phyloP scores from a whole-genome alignment of 2,888 invertebrate species.

The Dynastes grantii region DNA sequence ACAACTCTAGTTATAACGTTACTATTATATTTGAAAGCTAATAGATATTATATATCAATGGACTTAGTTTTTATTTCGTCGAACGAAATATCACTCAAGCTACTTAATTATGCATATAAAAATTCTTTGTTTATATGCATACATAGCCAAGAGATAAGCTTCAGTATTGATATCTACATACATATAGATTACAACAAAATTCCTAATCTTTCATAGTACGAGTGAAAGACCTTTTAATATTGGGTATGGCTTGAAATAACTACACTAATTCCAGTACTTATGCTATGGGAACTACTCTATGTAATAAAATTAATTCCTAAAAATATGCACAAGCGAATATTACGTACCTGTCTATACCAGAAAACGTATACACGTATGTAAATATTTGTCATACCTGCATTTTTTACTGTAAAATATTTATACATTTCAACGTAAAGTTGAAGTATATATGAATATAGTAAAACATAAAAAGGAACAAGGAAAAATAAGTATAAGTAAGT shows the following conservation, averaged over 20 bases:
- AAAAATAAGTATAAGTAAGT: slow-evolving; percentile 38
- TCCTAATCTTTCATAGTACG: not conserved
- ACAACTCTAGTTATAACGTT: no score
- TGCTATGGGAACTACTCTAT: slow-evolving; percentile 22
- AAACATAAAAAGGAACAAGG: slow-evolving; percentile 19
- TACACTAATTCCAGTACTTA: slow-evolving; percentile 25
- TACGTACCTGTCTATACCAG: not conserved
- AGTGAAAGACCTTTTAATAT: slow-evolving; percentile 17
- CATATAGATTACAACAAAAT: not conserved
- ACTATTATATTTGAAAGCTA: no score
- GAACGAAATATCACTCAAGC: no score
- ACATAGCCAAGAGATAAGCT: not conserved
- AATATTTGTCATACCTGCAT: slow-evolving; percentile 37
- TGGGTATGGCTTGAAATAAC: not conserved
- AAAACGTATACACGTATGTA: slow-evolving; percentile 9
- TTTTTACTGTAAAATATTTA: slow-evolving; percentile 35
- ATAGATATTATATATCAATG: no score
- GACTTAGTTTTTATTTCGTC: no score
- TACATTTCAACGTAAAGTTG: slow-evolving; percentile 17
- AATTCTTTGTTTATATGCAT: no score
- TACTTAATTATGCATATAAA: no score
- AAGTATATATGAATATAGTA: slow-evolving; percentile 14
- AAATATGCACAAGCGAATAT: slow-evolving; percentile 18
- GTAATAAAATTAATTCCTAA: slow-evolving; percentile 26
- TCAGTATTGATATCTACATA: not conserved